A percentile compares a stretch with the other conserved stretches of the same genome.
Evolutionary conservation across 37 sponge, comb jelly and placozoan species (phyloP).

Genomic region (Ianthella basta): DNA sequence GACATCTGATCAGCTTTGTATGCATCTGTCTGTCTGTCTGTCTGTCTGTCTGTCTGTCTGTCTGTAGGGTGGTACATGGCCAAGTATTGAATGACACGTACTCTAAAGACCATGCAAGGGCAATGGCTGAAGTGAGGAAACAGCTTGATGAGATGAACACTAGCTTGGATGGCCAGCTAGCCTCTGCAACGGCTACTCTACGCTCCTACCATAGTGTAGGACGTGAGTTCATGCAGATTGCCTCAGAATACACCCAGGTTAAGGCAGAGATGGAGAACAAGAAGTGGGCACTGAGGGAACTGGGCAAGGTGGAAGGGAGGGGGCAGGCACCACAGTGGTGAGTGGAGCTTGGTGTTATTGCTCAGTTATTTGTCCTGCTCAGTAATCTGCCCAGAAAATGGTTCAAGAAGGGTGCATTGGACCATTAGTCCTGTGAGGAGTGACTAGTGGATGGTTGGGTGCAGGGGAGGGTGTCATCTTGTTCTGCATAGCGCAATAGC

Average conservation of each 20-base stretch:
- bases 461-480: no score
- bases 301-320: slow-evolving; percentile 25
- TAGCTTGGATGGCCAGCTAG: neutral
- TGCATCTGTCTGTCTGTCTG: no score
- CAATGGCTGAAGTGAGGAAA: neutral
- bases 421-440: no score
- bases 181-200: neutral
- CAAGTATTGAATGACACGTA: slow-evolving; percentile 16
- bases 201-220: slow-evolving; percentile 57
- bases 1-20: no score
- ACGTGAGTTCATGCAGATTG: slow-evolving; percentile 47
- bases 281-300: slow-evolving; percentile 76
- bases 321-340: no score
- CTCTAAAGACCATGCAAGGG: neutral
- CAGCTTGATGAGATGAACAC: slow-evolving; percentile 4
- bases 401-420: no score
- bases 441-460: no score
- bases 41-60: neutral
- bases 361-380: no score
- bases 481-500: no score
- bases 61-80: slow-evolving; percentile 1
- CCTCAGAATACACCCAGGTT: slow-evolving; percentile 49
- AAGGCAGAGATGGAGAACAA: slow-evolving; percentile 70
- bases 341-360: no score
- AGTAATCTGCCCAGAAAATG: no score